A percentile compares a stretch with the other conserved stretches of the same genome.
Conservation (phyloP, 2,797 vertebrate species). For the Atherinosoma microstoma region DNA sequence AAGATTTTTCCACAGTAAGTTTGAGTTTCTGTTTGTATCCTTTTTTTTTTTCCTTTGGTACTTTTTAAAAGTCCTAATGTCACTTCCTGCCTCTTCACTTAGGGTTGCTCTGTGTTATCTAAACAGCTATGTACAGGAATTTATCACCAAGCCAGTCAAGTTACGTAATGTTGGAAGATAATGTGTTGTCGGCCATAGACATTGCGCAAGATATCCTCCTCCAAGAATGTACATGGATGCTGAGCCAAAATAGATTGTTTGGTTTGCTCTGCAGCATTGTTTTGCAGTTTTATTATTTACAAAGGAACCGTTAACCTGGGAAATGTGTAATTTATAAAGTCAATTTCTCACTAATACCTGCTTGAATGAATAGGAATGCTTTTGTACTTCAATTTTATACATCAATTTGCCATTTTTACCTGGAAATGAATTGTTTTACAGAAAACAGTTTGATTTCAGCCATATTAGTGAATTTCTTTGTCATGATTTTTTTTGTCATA, state of each 20-base stretch:
- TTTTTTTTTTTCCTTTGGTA: no score
- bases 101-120: background rate
- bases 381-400: background rate
- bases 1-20: background rate
- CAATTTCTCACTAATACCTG: background rate
- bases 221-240: background rate
- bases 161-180: background rate
- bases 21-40: no score
- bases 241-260: background rate
- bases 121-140: background rate
- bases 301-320: no score
- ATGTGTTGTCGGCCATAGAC: background rate
- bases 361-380: background rate
- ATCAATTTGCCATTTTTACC: background rate
- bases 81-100: background rate
- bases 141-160: background rate
- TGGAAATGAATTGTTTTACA: background rate
- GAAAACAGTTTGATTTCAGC: background rate
- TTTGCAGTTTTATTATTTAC: background rate
- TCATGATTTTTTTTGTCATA: slow-evolving; percentile 2
- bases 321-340: background rate
- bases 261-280: background rate
- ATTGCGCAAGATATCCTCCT: background rate
- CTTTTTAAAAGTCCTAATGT: no score
- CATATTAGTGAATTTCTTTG: background rate